Evolutionary conservation across 2,797 vertebrate species (phyloP).

Genomic region (Strix occidentalis): DNA sequence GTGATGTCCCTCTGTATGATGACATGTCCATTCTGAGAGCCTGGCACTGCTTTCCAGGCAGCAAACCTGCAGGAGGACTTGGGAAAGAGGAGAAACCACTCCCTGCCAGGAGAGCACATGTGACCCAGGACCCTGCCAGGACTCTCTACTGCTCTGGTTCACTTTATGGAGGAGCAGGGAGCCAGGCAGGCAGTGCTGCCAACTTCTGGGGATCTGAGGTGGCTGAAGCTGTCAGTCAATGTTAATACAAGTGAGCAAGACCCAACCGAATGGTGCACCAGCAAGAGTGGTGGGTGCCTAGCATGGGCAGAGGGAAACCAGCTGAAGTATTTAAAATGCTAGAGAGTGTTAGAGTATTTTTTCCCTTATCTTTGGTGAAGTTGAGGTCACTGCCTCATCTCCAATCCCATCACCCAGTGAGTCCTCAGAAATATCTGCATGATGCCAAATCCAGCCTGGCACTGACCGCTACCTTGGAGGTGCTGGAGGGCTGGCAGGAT

Average conservation of each 20-base stretch:
- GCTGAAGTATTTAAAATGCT: neutral
- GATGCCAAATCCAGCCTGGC: accelerated
- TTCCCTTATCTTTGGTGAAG: too few species aligned
- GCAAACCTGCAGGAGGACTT: neutral
- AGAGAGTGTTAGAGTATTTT: neutral
- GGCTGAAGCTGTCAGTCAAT: neutral
- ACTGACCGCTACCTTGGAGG: neutral
- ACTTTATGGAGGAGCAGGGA: neutral
- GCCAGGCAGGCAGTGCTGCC: neutral
- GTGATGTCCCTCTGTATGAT: accelerated
- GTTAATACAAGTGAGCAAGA: neutral
- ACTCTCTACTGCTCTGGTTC: neutral
- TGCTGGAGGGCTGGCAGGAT: neutral
- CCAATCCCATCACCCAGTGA: neutral
- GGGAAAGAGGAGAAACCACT: neutral
- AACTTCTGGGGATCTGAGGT: neutral
- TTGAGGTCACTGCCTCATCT: neutral
- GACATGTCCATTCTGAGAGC: neutral
- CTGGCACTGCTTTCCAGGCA: neutral
- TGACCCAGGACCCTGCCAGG: neutral
- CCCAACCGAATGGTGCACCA: neutral
- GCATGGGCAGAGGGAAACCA: neutral
- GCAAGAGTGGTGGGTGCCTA: neutral
- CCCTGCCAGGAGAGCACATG: accelerated
- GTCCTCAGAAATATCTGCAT: neutral